These are phyloP conservation scores for Whitmania pigra DNA, from an alignment of 1,140 invertebrate species.

Conservation along the genomic window DNA sequence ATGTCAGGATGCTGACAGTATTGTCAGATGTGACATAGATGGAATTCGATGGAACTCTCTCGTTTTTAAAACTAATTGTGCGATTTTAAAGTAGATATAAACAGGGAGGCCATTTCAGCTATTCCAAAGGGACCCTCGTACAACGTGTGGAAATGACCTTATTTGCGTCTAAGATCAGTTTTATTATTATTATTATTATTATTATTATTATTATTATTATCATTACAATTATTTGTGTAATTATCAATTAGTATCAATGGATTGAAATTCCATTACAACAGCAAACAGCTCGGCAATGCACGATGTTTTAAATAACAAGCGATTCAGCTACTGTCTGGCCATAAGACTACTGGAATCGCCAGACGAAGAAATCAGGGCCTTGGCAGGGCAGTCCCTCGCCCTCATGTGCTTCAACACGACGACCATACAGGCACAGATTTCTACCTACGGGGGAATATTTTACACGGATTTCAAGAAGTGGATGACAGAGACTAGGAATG, in stretches of 20 bases:
- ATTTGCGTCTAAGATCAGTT: no score
- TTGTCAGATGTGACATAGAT: no score
- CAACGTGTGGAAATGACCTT: no score
- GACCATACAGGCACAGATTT: not conserved
- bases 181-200: constrained; percentile 4
- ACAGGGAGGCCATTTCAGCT: no score
- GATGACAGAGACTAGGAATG: not conserved
- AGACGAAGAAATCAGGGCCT: constrained; percentile 1
- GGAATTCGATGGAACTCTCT: no score
- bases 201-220: constrained; percentile 5
- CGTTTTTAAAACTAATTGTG: no score
- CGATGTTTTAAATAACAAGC: not conserved
- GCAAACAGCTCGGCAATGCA: not conserved
- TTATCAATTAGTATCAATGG: not conserved
- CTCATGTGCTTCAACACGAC: constrained; percentile 11
- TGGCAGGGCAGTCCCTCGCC: not conserved
- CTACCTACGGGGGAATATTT: not conserved
- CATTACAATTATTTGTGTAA: not conserved
- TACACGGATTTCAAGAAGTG: constrained; percentile 3
- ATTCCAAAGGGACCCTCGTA: no score
- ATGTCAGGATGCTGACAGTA: no score
- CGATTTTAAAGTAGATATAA: no score
- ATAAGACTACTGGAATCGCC: not conserved
- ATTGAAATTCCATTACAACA: not conserved
- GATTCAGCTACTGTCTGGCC: constrained; percentile 4